These are phyloP conservation scores for Galerucella calmariensis DNA, from an alignment of 2,888 invertebrate species.

Conservation along the genomic window DNA sequence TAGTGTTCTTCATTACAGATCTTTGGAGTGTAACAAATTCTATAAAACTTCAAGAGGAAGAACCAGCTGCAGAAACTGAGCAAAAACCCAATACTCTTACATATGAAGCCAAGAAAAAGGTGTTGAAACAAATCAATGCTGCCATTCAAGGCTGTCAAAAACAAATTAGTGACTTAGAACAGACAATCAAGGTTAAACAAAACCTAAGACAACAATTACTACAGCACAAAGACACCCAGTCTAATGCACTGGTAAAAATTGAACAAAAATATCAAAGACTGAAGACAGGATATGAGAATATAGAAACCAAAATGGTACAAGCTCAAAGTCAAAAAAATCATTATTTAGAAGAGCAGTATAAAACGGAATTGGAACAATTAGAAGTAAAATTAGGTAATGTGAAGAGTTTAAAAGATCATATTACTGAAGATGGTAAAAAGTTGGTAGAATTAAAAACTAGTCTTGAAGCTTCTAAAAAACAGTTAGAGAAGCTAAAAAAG, in stretches of 20 bases:
- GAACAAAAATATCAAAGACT: constrained; percentile 73
- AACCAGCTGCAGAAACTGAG: constrained; percentile 46
- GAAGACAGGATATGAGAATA: constrained; percentile 71
- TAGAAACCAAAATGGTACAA: constrained; percentile 69
- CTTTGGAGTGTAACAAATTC: constrained; percentile 37
- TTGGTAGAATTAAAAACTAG: constrained; percentile 79
- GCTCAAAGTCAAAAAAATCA: constrained; percentile 64
- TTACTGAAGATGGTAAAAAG: constrained; percentile 73
- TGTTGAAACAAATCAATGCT: constrained; percentile 58
- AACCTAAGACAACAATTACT: constrained; percentile 77
- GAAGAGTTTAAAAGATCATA: constrained; percentile 64
- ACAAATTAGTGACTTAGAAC: constrained; percentile 76
- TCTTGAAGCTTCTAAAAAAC: constrained; percentile 78
- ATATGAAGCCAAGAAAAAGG: constrained; percentile 57
- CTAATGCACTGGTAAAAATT: constrained; percentile 70
- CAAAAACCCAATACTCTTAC: constrained; percentile 47
- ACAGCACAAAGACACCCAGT: constrained; percentile 70
- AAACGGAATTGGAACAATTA: constrained; percentile 63
- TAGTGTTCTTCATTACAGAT: constrained; percentile 2
- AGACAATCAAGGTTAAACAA: constrained; percentile 76
- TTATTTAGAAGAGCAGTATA: constrained; percentile 57
- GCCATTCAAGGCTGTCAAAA: constrained; percentile 58
- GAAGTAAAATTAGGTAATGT: constrained; percentile 63
- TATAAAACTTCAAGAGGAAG: constrained; percentile 51
- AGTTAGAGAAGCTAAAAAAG: constrained; percentile 79